Percentiles rank a stretch among this genome's conserved stretches.
Evolutionary conservation across 2,797 vertebrate species (phyloP).

Genomic region (Chaetophractus vellerosus): DNA sequence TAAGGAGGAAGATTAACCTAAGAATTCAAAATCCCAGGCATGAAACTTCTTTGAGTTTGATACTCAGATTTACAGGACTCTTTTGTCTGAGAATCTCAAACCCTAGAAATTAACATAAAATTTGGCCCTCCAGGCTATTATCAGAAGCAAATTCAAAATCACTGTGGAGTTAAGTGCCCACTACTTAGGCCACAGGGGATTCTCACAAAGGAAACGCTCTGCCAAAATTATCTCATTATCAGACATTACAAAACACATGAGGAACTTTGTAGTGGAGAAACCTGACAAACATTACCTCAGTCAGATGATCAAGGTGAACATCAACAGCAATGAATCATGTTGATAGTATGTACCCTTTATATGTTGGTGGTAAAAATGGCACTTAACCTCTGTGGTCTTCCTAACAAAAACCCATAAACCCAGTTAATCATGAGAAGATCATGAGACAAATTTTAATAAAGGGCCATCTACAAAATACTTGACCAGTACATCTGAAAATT

Average conservation of each 20-base stretch:
- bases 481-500: neutral
- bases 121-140: neutral
- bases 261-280: neutral
- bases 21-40: neutral
- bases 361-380: too few species aligned
- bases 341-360: too few species aligned
- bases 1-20: neutral
- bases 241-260: neutral
- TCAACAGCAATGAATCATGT: too few species aligned
- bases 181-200: neutral
- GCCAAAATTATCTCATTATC: neutral
- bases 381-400: too few species aligned
- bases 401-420: neutral
- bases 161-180: neutral
- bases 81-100: neutral
- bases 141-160: neutral
- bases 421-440: neutral
- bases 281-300: neutral
- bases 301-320: too few species aligned
- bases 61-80: neutral
- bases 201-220: neutral
- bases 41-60: neutral
- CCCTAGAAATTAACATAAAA: neutral
- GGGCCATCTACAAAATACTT: neutral
- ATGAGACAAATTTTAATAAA: neutral